A percentile compares a stretch with the other conserved stretches of the same genome.
Conservation (phyloP, 1,140 invertebrate genomes). For the Orius laevigatus region DNA sequence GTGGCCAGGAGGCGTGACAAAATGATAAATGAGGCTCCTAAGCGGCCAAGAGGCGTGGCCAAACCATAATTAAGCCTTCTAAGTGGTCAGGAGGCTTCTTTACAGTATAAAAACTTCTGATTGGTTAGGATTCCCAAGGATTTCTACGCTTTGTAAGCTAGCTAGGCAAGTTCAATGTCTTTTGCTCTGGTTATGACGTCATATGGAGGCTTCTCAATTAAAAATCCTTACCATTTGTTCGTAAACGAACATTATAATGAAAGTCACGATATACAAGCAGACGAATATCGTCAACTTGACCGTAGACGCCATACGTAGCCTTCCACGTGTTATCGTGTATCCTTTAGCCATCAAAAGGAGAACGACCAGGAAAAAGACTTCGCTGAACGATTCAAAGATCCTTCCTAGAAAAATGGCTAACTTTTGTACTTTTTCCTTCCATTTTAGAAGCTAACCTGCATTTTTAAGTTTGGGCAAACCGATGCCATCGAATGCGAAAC, state of each 20-base stretch:
- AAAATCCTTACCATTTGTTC: constrained; percentile 43
- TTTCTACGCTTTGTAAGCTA: too few species aligned
- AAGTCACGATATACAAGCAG: constrained; percentile 52
- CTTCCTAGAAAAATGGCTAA: constrained; percentile 37
- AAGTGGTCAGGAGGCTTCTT: too few species aligned
- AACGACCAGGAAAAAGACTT: constrained; percentile 56
- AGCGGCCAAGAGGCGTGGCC: too few species aligned
- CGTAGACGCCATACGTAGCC: constrained; percentile 46
- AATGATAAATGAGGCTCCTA: too few species aligned
- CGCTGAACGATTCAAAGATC: constrained; percentile 51
- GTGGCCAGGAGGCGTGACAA: too few species aligned
- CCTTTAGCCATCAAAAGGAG: constrained; percentile 74
- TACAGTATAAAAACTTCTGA: too few species aligned
- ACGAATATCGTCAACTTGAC: constrained; percentile 69
- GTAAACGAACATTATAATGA: constrained; percentile 57
- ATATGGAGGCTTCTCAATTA: neutral
- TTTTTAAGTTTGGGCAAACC: constrained; percentile 36
- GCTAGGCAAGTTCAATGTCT: too few species aligned
- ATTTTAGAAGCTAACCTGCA: constrained; percentile 33
- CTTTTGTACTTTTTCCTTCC: neutral
- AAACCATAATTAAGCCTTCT: too few species aligned
- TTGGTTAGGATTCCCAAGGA: too few species aligned
- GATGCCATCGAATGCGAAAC: constrained; percentile 51
- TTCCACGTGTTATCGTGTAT: constrained; percentile 72
- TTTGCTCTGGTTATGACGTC: too few species aligned